Percentiles rank a stretch among this genome's conserved stretches.
Evolutionary conservation across 2,113 vertebrate genomes (phyloP).

Genomic region (Tachysurus vachellii): DNA sequence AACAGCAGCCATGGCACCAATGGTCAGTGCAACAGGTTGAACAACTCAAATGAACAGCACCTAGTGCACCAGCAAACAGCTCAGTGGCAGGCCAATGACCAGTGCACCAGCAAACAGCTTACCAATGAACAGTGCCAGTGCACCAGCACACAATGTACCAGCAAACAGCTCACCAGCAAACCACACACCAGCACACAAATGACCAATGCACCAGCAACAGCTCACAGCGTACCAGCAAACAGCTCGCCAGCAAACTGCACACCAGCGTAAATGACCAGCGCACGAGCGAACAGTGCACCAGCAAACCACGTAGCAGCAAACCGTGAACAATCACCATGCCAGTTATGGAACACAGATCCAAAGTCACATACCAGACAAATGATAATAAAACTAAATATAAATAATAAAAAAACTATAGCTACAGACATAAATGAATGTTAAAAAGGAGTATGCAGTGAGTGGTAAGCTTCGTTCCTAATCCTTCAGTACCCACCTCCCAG

Average conservation of each 20-base stretch:
- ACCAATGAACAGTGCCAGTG: background rate
- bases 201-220: background rate
- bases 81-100: background rate
- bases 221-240: background rate
- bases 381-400: slow-evolving; percentile 69
- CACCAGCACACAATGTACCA: background rate
- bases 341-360: slow-evolving; percentile 62
- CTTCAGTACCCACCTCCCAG: slow-evolving; percentile 23
- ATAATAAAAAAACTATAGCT: slow-evolving; percentile 62
- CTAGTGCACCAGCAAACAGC: background rate
- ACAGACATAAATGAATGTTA: slow-evolving; percentile 39
- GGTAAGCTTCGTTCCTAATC: slow-evolving; percentile 46
- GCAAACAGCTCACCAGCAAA: background rate
- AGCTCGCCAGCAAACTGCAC: background rate
- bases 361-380: slow-evolving; percentile 61
- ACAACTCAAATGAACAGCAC: background rate
- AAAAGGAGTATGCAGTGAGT: slow-evolving; percentile 21
- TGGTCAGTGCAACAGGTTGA: background rate
- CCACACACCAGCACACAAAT: background rate
- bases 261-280: background rate
- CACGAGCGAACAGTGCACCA: background rate
- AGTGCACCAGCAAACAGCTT: background rate
- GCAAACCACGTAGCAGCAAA: background rate
- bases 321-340: slow-evolving; percentile 46
- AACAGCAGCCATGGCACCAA: background rate